Percentiles rank a stretch among this genome's conserved stretches.
Conservation (phyloP, 2,797 vertebrate genomes). For the Cirrhinus mrigala region DNA sequence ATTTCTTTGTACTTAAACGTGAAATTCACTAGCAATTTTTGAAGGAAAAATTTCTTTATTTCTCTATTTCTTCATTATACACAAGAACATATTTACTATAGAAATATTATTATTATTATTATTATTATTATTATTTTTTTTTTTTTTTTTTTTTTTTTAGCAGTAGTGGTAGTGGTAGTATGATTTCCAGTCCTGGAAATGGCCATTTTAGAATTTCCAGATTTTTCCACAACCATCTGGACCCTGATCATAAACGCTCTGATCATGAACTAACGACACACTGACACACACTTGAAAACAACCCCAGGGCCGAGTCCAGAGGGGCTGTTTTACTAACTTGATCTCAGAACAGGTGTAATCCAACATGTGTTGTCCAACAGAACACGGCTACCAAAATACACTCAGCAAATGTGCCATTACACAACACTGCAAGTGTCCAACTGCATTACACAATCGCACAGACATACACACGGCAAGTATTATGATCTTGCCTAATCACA, state of each 20-base stretch:
- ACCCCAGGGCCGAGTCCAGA: not conserved
- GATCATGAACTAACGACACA: not conserved
- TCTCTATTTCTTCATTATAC: not conserved
- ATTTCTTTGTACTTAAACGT: no score
- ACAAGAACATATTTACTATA: not conserved
- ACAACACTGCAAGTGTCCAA: conserved; percentile 40
- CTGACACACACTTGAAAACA: not conserved
- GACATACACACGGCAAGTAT: conserved; percentile 24
- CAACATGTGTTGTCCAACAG: conserved; percentile 52
- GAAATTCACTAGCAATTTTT: not conserved
- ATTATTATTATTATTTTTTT: no score
- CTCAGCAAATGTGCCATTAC: conserved; percentile 73
- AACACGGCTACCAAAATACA: conserved; percentile 64
- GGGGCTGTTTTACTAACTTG: conserved; percentile 10
- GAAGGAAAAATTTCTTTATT: no score
- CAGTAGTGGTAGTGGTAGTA: no score
- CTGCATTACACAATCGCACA: conserved; percentile 43
- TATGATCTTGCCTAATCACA: conserved; percentile 50
- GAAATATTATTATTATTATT: not conserved
- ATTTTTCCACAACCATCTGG: not conserved
- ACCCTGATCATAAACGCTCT: not conserved
- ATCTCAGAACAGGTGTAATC: conserved; percentile 46
- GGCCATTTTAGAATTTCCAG: not conserved
- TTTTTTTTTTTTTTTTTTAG: no score
- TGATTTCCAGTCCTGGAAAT: not conserved